phyloP scores from a whole-genome alignment of 2,888 invertebrate species.

The Pilophorus perplexus region DNA sequence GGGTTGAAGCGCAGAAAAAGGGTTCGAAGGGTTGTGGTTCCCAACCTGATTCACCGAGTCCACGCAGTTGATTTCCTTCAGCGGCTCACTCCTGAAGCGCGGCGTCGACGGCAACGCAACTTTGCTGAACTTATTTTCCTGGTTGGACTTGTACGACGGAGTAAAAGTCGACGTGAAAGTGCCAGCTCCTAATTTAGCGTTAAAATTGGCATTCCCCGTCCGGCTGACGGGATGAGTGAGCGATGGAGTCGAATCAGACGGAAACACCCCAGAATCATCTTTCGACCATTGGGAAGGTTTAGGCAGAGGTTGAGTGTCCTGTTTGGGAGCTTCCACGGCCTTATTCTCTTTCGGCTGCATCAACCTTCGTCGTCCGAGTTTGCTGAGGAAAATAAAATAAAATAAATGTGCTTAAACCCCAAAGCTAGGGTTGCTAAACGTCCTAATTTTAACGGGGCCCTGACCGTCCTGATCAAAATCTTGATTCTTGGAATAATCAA shows the following conservation, averaged over 20 bases:
- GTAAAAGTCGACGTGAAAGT: neutral
- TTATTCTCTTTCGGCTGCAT: constrained; percentile 5
- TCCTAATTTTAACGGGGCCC: neutral
- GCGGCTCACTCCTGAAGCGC: constrained; percentile 13
- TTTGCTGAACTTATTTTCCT: neutral
- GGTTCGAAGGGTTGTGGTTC: neutral
- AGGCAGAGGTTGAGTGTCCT: neutral
- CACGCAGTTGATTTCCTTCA: constrained; percentile 22
- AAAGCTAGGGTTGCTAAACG: neutral
- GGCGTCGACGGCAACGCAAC: constrained; percentile 15
- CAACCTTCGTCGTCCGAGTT: constrained; percentile 16
- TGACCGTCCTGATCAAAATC: too few relatives aligned
- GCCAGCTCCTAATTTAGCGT: neutral
- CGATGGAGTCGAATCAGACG: constrained; percentile 12
- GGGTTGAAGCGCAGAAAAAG: neutral
- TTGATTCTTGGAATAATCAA: neutral
- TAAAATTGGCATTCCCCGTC: neutral
- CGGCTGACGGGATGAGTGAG: constrained; percentile 17
- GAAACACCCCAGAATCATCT: constrained; percentile 21
- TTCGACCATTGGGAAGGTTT: neutral
- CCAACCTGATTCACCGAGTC: neutral
- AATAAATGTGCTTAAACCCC: neutral
- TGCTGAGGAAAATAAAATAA: constrained; percentile 2
- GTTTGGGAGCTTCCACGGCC: neutral
- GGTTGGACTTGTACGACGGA: neutral